Conservation (phyloP, 2,888 invertebrate species). For the Tipula unca region DNA sequence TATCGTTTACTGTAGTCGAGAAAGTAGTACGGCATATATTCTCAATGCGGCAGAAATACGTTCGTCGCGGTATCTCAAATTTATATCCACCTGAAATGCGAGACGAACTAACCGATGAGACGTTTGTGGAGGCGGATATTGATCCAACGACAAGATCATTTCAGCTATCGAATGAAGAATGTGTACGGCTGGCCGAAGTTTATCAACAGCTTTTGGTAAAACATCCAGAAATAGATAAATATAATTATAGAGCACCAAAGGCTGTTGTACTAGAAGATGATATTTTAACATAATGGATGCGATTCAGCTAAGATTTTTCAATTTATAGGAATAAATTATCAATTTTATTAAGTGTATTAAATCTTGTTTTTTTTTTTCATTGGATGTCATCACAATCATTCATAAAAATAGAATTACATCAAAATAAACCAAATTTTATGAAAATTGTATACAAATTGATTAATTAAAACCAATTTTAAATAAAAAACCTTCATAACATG, state of each 20-base stretch:
- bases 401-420: too few species aligned
- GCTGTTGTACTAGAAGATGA: neutral
- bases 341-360: neutral
- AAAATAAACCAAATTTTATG: too few species aligned
- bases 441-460: too few species aligned
- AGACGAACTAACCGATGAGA: constrained; percentile 53
- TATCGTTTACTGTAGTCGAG: constrained; percentile 79
- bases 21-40: constrained; percentile 84
- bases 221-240: constrained; percentile 55
- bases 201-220: constrained; percentile 64
- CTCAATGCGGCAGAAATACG: constrained; percentile 78
- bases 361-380: neutral
- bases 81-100: constrained; percentile 66
- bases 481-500: too few species aligned
- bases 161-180: constrained; percentile 69
- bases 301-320: neutral
- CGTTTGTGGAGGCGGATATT: constrained; percentile 64
- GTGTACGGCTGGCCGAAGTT: constrained; percentile 63
- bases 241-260: constrained; percentile 57
- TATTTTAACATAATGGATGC: neutral
- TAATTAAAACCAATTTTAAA: too few species aligned
- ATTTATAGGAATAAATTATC: neutral
- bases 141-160: constrained; percentile 60
- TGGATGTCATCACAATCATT: neutral
- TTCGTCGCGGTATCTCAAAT: constrained; percentile 56